A percentile compares a stretch with the other conserved stretches of the same genome.
phyloP scores from a whole-genome alignment of 2,113 vertebrate species.

The Malaclemys terrapin region DNA sequence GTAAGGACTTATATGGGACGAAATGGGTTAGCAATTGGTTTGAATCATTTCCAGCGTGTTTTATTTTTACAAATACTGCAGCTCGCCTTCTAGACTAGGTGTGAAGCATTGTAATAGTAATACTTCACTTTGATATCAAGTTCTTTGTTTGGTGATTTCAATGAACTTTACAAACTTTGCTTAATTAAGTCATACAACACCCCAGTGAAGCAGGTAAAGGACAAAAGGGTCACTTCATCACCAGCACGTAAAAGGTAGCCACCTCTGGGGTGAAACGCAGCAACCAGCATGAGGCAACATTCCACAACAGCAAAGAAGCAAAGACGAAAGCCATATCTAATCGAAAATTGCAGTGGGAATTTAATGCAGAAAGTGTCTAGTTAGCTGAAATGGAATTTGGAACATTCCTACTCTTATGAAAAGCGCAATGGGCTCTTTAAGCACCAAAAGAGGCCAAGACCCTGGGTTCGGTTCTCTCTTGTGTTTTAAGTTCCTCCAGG shows the following conservation, averaged over 20 bases:
- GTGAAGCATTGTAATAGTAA: not conserved
- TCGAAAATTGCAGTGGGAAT: not conserved
- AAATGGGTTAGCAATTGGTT: not conserved
- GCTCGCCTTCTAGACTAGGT: not conserved
- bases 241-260: not conserved
- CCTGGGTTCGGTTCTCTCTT: not conserved
- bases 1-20: slow-evolving; percentile 3
- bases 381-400: not conserved
- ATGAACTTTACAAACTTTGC: not conserved
- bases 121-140: not conserved
- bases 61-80: not conserved
- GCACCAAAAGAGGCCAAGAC: not conserved
- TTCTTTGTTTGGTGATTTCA: not conserved
- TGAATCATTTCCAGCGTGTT: not conserved
- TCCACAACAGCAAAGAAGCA: not conserved
- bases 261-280: not conserved
- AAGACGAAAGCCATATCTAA: not conserved
- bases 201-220: not conserved
- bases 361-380: not conserved
- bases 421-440: not conserved
- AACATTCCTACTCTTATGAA: not conserved
- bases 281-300: accelerated
- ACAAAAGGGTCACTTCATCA: not conserved
- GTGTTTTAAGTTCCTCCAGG: not conserved
- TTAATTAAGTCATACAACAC: not conserved